These are phyloP conservation scores for Amphipoea oculea DNA, from an alignment of 2,888 invertebrate species.

Conservation along the genomic window DNA sequence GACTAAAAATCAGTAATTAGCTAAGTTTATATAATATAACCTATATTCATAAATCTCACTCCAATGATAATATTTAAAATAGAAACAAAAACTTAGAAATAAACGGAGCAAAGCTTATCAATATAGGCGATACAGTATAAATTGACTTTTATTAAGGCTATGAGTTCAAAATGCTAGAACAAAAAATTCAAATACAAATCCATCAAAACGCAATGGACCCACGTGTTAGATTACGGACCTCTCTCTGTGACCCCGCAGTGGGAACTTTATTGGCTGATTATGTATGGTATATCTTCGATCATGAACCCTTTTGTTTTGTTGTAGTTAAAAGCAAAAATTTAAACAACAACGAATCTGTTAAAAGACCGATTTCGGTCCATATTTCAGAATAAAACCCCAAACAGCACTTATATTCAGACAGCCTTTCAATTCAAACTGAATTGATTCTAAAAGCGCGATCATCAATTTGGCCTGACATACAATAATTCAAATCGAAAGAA, in stretches of 20 bases:
- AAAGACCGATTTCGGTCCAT: background rate
- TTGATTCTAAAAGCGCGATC: background rate
- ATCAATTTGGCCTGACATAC: slow-evolving; percentile 21
- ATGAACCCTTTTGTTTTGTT: background rate
- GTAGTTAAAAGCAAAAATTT: background rate
- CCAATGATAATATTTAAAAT: background rate
- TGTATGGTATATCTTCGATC: background rate
- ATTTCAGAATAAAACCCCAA: background rate
- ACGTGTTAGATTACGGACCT: background rate
- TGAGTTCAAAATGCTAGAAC: background rate
- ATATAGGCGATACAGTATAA: background rate
- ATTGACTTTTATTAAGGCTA: too few relatives aligned
- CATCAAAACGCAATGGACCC: background rate
- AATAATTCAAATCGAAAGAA: slow-evolving; percentile 26
- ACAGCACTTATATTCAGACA: background rate
- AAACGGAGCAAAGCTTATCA: background rate
- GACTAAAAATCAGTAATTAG: background rate
- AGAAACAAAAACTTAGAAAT: background rate
- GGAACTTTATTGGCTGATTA: background rate
- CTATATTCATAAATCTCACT: background rate
- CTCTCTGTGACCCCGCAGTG: background rate
- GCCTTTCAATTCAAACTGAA: background rate
- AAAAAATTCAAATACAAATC: background rate
- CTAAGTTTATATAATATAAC: background rate
- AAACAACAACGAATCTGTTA: background rate